Evolutionary conservation across 2,888 invertebrate species (phyloP), one percentile per base, ranked within the genome.

Genomic region (Drosophila longiperda): DNA sequence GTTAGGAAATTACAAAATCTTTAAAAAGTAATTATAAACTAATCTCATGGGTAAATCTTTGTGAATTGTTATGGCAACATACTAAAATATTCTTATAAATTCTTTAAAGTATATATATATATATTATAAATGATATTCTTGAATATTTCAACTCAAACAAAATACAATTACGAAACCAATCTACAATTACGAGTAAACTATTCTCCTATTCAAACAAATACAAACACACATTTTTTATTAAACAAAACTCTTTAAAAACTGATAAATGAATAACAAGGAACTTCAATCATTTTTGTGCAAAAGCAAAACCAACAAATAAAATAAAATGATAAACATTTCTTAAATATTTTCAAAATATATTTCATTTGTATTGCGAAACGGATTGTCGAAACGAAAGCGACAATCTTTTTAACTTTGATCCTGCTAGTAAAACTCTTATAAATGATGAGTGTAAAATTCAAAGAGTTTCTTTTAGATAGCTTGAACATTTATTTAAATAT

Each of bases 231-330:
- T 36, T 72, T 55, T 74, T 50, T 59, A 66, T 63, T 65, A 62
- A 66, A 62, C 42, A 50, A 63, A 68, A 66, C 66, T 78, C 68
- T 81, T 80, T 64, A 29, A 72, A 76, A 84, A 71, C 75, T 54
- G 69, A 60, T 63, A 63, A 71, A 79, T 53, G 54, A 54, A 69
- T 62, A 83, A 72, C 69, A 75, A 74, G 71, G 61, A 85, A 84
- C 68, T 90, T 90, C 90, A 87, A 90, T 87, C 88, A 87, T 90
- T 85, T 83, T 74, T 75, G 74, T 83, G 74, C 69, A 84, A 79
- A 65, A 73, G 67, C 26, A 26, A 42, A 15, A 57, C 12, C 52
- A 65, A 67, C 57, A 70, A 70, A 78, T 67, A 76, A 87, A 87
- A 84, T 80, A 87, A 78, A 75, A 77, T 68, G 62, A 67, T 75